phyloP scores from a whole-genome alignment of 2,888 invertebrate genomes.

The Arge pagana region DNA sequence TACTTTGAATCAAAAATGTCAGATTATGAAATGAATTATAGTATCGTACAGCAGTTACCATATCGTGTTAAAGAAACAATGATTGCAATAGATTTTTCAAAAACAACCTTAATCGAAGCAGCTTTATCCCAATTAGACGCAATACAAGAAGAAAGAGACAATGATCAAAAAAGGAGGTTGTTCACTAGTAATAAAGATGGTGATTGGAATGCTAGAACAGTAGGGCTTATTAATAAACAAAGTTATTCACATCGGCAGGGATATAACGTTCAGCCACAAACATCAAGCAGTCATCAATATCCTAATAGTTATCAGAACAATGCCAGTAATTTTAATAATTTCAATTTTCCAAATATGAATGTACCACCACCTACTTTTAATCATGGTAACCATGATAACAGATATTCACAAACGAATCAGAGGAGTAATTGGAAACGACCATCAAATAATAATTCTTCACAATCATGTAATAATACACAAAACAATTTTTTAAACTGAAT shows the following conservation, averaged over 20 bases:
- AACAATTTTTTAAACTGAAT: slow-evolving; percentile 24
- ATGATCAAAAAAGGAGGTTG: background rate
- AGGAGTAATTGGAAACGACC: background rate
- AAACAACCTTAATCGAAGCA: background rate
- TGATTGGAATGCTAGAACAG: background rate
- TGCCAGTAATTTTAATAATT: slow-evolving; percentile 5
- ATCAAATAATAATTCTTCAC: background rate
- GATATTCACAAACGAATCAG: background rate
- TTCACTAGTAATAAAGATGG: background rate
- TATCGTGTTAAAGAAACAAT: slow-evolving; percentile 10
- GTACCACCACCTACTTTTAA: slow-evolving; percentile 21
- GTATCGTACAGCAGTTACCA: slow-evolving; percentile 21
- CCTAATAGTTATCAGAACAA: slow-evolving; percentile 1
- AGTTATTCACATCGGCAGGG: slow-evolving; percentile 2
- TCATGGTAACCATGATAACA: background rate
- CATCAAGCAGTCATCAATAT: slow-evolving; percentile 8
- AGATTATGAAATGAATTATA: slow-evolving; percentile 22
- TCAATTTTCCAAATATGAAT: slow-evolving; percentile 19
- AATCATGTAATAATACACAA: background rate
- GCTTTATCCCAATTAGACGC: slow-evolving; percentile 1
- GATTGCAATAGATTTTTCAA: slow-evolving; percentile 14
- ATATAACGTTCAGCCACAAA: background rate
- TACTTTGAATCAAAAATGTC: slow-evolving; percentile 5
- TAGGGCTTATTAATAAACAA: background rate
- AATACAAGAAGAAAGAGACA: slow-evolving; percentile 9